Conservation (phyloP, 2,888 invertebrate genomes). For the Helleia helle region DNA sequence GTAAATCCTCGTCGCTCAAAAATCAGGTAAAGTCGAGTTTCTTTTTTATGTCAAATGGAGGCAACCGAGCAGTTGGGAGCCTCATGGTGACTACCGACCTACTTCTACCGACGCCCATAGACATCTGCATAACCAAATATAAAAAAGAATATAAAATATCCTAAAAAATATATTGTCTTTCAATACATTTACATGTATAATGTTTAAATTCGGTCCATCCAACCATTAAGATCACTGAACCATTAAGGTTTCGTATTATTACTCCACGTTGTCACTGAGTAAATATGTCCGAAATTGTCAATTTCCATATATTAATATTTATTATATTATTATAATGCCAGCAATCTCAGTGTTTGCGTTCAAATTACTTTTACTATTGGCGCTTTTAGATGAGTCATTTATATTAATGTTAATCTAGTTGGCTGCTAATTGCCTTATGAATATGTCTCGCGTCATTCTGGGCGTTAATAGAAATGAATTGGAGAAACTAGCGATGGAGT, state of each 20-base stretch:
- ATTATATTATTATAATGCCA: background rate
- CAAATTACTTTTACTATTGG: background rate
- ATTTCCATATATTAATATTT: conserved; percentile 3
- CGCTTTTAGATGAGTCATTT: conserved; percentile 11
- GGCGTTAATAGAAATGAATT: conserved; percentile 11
- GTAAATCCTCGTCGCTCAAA: too few species aligned
- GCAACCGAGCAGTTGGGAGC: too few species aligned
- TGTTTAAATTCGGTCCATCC: background rate
- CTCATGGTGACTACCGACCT: too few species aligned
- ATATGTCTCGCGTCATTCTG: conserved; percentile 8
- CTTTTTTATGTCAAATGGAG: too few species aligned
- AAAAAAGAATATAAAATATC: too few species aligned
- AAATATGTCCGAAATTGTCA: conserved; percentile 4
- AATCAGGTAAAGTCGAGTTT: too few species aligned
- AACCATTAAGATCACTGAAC: background rate
- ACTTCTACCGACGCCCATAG: too few species aligned
- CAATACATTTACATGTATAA: too few species aligned
- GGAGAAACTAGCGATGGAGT: background rate
- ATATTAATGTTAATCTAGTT: conserved; percentile 4
- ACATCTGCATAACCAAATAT: too few species aligned
- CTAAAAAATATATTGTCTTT: too few species aligned
- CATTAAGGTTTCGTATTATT: background rate
- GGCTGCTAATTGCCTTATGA: conserved; percentile 10
- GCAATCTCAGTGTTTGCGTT: background rate
- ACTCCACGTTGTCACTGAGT: background rate